These are phyloP conservation scores for Boulengeromyrus knoepffleri DNA, from an alignment of 2,113 vertebrate genomes.

Conservation along the genomic window DNA sequence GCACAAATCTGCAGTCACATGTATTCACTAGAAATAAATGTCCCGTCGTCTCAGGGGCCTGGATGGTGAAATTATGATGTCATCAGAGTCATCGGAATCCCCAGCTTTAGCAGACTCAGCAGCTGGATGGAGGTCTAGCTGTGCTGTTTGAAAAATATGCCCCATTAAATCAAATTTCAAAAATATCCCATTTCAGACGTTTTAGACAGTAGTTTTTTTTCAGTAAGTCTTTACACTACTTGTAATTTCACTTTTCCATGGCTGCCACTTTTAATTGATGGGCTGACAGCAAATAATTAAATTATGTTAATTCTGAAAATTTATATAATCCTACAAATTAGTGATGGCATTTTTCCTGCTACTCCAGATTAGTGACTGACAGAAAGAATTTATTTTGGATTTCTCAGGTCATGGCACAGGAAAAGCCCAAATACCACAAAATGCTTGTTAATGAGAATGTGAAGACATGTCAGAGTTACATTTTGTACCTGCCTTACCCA, in stretches of 20 bases:
- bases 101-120: constrained; percentile 28
- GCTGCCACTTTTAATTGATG: not conserved
- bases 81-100: constrained; percentile 77
- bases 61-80: constrained; percentile 61
- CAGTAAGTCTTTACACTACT: not conserved
- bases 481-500: not conserved
- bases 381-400: not conserved
- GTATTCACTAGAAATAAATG: constrained; percentile 34
- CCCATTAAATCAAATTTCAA: not conserved
- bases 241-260: not conserved
- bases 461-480: not conserved
- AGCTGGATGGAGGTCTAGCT: constrained; percentile 18
- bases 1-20: not conserved
- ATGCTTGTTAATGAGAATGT: not conserved
- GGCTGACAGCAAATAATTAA: not conserved
- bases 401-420: not conserved
- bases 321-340: not conserved
- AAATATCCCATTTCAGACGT: not conserved
- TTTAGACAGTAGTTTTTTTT: not conserved
- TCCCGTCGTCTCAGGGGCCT: constrained; percentile 55
- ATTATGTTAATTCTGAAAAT: not conserved
- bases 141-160: constrained; percentile 39
- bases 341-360: not conserved
- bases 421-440: not conserved
- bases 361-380: not conserved